Base-by-base conservation (phyloP, 2,113 vertebrate genomes). In the Colaptes auratus region DNA sequence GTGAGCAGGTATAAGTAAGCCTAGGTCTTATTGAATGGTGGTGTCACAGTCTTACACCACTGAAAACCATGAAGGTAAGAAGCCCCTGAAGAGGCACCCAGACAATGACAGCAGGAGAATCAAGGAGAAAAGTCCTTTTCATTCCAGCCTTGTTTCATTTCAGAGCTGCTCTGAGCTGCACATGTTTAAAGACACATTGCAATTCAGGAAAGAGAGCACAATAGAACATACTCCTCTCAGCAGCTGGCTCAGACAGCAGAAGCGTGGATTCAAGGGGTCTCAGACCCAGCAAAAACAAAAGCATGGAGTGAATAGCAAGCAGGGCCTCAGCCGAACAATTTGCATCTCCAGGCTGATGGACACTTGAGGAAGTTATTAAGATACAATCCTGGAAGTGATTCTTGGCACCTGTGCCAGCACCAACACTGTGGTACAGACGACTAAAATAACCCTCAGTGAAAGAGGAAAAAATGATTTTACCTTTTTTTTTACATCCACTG, bases 351-450 rank as follows among this genome's bases (percentile, higher is more conserved):
- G 69, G 52, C 76, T 76, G 58, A 82, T 2, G 7, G 61, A 61
- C 63, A 39, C 25, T 86, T 50, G 46, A 67, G 77, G 89, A 95
- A 91, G 82, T 85, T 67, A 60, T 69, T 84, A 92, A 89, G 63
- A 50, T 50, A 35, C 1, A 65, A 76, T 84, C 50, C 82, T 89
- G 78, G 96, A 96, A 91, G 39, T n/a, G 13, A 30, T 55, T 78
- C 59, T 30, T 82, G 66, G 78, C 78, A 79, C 66, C 59, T 58
- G 44, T 19, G 59, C 44, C 74, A 53, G 59, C 73, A 82, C 84
- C 75, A 92, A 20, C 1, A 2, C 61, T 46, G 61, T 31, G 71
- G 70, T 64, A 79, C 75, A 46, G n/a, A 70, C 8, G 10, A 85
- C 86, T 61, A 86, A 91, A 93, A 84, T 72, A 92, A 87, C 11